These are phyloP conservation scores for Hydrolagus affinis DNA, from an alignment of 2,113 vertebrate genomes.

Conservation along the genomic window DNA sequence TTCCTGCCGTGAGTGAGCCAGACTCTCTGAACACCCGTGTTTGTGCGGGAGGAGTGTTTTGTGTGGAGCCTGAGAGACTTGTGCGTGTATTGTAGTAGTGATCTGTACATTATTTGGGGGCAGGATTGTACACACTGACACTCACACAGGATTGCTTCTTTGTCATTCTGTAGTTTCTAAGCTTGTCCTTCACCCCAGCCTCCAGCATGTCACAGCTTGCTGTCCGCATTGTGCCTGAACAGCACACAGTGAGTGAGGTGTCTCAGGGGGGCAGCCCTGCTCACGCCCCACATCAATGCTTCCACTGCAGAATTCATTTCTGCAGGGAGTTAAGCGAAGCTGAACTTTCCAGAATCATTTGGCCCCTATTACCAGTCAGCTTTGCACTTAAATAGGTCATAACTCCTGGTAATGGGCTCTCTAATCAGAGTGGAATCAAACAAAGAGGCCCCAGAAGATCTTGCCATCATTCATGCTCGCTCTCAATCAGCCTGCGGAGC, in stretches of 20 bases:
- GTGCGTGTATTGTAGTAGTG: too few species aligned
- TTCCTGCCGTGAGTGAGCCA: too few species aligned
- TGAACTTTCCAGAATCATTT: constrained; percentile 75
- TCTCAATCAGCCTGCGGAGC: constrained; percentile 46
- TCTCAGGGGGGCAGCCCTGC: constrained; percentile 46
- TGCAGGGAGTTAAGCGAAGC: constrained; percentile 57
- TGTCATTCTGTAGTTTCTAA: neutral
- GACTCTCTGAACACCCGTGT: too few species aligned
- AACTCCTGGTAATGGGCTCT: constrained; percentile 65
- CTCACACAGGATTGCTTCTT: too few species aligned
- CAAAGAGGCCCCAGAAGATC: constrained; percentile 54
- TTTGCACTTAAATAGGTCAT: constrained; percentile 66
- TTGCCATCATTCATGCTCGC: constrained; percentile 61
- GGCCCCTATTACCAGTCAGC: constrained; percentile 69
- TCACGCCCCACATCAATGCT: constrained; percentile 56
- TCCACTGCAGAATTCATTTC: constrained; percentile 60
- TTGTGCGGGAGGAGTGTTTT: too few species aligned
- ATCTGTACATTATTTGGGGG: too few species aligned
- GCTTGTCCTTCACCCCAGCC: neutral
- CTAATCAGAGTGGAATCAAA: constrained; percentile 61
- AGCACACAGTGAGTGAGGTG: constrained; percentile 49
- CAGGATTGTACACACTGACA: too few species aligned
- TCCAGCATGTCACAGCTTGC: constrained; percentile 34
- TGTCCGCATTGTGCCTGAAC: constrained; percentile 48
- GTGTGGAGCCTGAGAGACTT: too few species aligned